Conservation (phyloP, 2,888 invertebrate species). For the Nymphalis c-album region DNA sequence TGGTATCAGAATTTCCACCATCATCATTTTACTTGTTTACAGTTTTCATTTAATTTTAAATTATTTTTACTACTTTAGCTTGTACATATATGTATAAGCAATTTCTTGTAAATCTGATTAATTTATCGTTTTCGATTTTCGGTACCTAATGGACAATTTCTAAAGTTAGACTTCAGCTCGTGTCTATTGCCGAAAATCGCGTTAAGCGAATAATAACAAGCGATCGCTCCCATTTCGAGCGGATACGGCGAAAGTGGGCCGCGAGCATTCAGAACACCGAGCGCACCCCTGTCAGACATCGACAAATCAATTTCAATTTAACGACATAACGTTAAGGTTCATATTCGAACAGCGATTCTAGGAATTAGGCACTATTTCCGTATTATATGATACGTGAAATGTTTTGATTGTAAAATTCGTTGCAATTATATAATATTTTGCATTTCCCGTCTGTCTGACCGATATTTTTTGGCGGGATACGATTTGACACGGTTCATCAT, state of each 20-base stretch:
- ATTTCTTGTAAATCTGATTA: no score
- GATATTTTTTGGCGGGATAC: constrained; percentile 36
- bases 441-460: constrained; percentile 37
- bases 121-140: no score
- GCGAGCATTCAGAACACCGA: constrained; percentile 31
- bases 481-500: constrained; percentile 7
- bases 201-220: constrained; percentile 59
- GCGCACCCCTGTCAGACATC: constrained; percentile 17
- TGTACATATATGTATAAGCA: background rate
- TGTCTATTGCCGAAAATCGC: constrained; percentile 54
- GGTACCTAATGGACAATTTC: no score
- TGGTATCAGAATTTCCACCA: no score
- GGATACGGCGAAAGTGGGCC: constrained; percentile 63
- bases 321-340: background rate
- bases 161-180: constrained; percentile 3
- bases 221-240: constrained; percentile 56
- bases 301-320: constrained; percentile 13
- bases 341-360: background rate
- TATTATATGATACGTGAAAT: constrained; percentile 42
- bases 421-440: constrained; percentile 46
- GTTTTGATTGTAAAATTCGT: constrained; percentile 41
- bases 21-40: background rate
- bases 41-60: background rate
- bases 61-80: no score
- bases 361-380: constrained; percentile 41